Conservation (phyloP, 2,888 invertebrate species). For the Watsonalla cultraria region DNA sequence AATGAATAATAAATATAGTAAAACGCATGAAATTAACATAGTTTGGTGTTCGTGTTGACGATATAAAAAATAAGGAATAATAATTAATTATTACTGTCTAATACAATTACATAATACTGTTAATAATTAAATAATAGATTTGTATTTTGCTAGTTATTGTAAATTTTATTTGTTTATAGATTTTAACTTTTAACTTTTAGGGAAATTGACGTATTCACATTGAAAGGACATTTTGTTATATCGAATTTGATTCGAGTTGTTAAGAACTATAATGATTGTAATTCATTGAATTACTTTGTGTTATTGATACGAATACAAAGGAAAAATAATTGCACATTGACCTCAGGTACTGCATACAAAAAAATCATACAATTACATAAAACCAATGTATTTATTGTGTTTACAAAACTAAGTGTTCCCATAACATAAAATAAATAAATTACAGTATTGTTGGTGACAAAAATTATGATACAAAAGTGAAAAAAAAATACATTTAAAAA, state of each 20-base stretch:
- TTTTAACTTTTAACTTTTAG: conserved; percentile 9
- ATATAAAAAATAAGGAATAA: conserved; percentile 5
- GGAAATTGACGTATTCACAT: conserved; percentile 2
- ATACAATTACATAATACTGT: conserved; percentile 12
- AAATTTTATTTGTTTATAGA: conserved; percentile 12
- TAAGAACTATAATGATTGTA: no score
- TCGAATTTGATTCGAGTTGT: conserved; percentile 1
- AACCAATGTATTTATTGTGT: neutral
- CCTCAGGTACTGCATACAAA: no score
- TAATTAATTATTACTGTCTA: conserved; percentile 10
- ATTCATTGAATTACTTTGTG: no score
- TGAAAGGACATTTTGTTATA: neutral
- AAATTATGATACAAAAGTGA: no score
- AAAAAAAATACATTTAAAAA: no score
- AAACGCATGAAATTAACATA: conserved; percentile 7
- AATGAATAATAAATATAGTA: neutral
- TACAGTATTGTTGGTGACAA: no score
- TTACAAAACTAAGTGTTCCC: neutral
- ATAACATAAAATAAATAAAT: neutral
- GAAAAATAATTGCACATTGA: neutral
- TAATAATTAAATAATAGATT: conserved; percentile 14
- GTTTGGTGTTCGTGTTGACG: conserved; percentile 2
- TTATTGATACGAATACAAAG: neutral
- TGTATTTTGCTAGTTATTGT: conserved; percentile 16
- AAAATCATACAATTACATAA: neutral